Conservation (phyloP, 2,113 vertebrate genomes). For the Papio anubis region DNA sequence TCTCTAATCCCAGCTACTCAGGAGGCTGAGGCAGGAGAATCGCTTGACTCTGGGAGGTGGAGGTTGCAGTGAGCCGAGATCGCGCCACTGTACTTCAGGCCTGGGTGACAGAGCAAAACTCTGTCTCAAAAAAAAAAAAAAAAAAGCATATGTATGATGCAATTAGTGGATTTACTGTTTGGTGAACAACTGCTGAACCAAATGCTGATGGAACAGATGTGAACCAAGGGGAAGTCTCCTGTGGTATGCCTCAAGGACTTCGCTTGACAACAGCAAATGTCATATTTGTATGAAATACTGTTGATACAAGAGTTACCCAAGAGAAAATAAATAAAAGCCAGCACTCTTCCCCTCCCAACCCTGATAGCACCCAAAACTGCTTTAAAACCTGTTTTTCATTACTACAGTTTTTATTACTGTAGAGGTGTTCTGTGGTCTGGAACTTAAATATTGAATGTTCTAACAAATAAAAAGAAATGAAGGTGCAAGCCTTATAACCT, state of each 20-base stretch:
- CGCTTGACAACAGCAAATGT: not conserved
- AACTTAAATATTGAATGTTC: not conserved
- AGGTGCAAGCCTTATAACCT: not conserved
- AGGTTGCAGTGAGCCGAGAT: too few species aligned
- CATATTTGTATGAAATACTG: not conserved
- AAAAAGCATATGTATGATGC: fast-evolving
- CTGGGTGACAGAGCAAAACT: too few species aligned
- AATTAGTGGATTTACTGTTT: not conserved
- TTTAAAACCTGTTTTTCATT: constrained; percentile 19
- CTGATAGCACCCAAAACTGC: not conserved
- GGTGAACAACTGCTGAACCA: too few species aligned
- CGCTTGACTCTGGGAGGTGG: too few species aligned
- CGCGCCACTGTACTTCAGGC: too few species aligned
- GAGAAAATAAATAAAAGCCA: not conserved
- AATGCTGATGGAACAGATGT: not conserved
- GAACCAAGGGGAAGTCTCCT: too few species aligned
- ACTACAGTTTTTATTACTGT: not conserved
- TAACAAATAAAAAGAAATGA: not conserved
- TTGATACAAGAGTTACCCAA: not conserved
- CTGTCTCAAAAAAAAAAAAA: not conserved
- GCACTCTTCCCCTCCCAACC: not conserved
- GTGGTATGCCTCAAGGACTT: not conserved
- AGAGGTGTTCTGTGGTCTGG: not conserved
- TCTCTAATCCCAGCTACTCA: too few species aligned
- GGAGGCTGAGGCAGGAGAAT: too few species aligned